Conservation (phyloP, 2,797 vertebrate species). For the Phataginus tricuspis region DNA sequence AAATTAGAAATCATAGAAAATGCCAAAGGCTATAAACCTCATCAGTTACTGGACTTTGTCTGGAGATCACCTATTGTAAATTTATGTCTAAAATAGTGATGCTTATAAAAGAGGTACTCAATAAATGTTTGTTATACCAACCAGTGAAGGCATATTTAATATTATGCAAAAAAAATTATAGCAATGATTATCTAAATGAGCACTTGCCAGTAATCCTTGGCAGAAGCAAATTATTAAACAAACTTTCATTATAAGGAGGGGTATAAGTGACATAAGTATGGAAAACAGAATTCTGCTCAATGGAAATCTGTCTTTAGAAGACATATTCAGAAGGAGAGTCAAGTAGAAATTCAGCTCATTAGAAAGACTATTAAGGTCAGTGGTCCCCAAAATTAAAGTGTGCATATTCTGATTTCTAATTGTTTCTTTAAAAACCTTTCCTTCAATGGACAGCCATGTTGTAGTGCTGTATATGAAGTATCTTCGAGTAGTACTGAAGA, state of each 20-base stretch:
- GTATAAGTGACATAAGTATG: not conserved
- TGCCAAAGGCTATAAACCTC: not conserved
- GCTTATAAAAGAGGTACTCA: not conserved
- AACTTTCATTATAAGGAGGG: not conserved
- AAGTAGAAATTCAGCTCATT: not conserved
- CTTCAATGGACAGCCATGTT: not conserved
- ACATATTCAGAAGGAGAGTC: not conserved
- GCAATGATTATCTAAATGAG: not conserved
- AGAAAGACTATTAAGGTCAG: not conserved
- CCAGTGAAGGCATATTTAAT: not conserved
- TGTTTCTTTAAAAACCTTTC: not conserved
- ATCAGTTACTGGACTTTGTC: not conserved
- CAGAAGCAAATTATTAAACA: not conserved
- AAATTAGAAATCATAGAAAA: not conserved
- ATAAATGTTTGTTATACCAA: not conserved
- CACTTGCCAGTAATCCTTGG: not conserved
- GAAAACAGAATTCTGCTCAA: not conserved
- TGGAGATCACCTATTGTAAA: not conserved
- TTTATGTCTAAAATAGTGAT: not conserved
- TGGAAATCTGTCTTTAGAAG: not conserved
- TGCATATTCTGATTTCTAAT: not conserved
- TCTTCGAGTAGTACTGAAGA: not conserved
- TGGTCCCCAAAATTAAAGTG: not conserved
- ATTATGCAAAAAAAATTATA: not conserved
- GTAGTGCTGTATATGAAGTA: not conserved